Evolutionary conservation across 2,113 vertebrate genomes (phyloP).

Genomic region (Esox niger): DNA sequence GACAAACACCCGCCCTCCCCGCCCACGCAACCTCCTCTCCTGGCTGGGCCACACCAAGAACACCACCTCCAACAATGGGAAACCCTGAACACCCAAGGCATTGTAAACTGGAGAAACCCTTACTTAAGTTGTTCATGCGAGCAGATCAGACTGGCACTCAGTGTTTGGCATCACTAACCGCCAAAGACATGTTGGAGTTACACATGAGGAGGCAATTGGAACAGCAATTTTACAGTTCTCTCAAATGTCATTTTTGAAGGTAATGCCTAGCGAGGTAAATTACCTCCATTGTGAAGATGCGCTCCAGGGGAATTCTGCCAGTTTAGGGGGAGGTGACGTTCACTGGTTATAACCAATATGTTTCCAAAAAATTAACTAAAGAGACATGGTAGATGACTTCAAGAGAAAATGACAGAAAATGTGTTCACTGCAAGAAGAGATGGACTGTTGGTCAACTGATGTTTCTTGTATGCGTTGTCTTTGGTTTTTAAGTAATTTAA

Average conservation of each 20-base stretch:
- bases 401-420: not conserved
- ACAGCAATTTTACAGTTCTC: not conserved
- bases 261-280: not conserved
- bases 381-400: not conserved
- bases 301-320: not conserved
- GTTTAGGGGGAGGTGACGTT: too few relatives aligned
- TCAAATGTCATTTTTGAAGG: not conserved
- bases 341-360: too few relatives aligned
- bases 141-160: not conserved
- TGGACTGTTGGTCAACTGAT: constrained; percentile 1
- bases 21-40: constrained; percentile 71
- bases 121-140: not conserved
- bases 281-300: not conserved
- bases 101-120: not conserved
- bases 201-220: not conserved
- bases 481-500: not conserved
- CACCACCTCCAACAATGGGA: constrained; percentile 63
- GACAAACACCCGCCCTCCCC: constrained; percentile 33
- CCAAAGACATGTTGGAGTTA: not conserved
- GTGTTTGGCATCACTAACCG: not conserved
- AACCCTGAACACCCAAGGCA: constrained; percentile 48
- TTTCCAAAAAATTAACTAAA: too few relatives aligned
- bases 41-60: constrained; percentile 76
- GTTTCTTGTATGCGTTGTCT: not conserved
- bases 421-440: not conserved